Base-by-base conservation (phyloP, 2,113 vertebrate genomes). In the Amblyornis subalaris region DNA sequence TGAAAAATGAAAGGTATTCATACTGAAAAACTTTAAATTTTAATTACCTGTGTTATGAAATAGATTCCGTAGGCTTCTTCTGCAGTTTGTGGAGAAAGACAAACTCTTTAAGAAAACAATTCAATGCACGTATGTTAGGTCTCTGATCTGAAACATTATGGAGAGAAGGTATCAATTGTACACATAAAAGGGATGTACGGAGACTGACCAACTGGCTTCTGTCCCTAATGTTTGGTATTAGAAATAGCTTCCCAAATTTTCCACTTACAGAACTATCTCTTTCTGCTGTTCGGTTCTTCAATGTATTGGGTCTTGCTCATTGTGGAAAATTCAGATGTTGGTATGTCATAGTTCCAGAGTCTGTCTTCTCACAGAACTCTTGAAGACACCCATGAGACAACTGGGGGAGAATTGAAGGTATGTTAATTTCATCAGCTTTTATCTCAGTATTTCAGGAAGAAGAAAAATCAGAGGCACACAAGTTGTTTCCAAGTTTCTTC, bases 51-150 rank as follows among this genome's bases (percentile, higher is more conserved):
- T 70, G 4, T 61, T 76, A 57, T 45, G n/a, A 85, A 88, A 74
- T 26, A 64, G 48, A 64, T 83, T 69, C 31, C 38, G 35, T 20
- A 45, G 42, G 2, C 4, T 35, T 11, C 18, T 85, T 76, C 64
- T 62, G 23, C 35, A 74, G 38, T 50, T 83, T 58, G 13, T 54
- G 22, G 19, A 64, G 71, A 92, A 84, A 70, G n/a, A 65, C 9
- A 40, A 55, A 73, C 9, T 88, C 35, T 35, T 78, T 47, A 70
- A 72, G 22, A 76, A 90, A 72, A 69, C 17, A 69, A 36, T 20
- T 85, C 7, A 13, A 7, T 73, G 44, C 8, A 33, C 1, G 3
- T 25, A 35, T 1, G 0, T 66, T 61, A 48, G 20, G 3, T 51
- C 44, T 38, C 28, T 60, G 17, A 60, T 58, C 8, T 33, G 31